phyloP scores from a whole-genome alignment of 2,113 vertebrate species.

The Eira barbara region DNA sequence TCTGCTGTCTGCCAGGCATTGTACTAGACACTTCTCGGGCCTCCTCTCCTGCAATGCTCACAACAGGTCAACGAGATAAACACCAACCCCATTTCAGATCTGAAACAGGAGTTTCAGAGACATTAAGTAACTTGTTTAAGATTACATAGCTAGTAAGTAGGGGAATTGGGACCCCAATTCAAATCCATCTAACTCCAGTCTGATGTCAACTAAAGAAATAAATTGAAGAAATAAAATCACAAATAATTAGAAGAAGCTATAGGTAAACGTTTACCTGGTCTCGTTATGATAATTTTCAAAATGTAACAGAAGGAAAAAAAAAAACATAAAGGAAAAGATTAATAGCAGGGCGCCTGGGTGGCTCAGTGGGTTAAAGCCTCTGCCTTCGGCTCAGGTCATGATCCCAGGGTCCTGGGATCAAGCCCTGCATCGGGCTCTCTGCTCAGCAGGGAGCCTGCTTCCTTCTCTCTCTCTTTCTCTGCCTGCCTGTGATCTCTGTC shows the following conservation, averaged over 20 bases:
- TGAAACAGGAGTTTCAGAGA: background rate
- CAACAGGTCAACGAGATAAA: background rate
- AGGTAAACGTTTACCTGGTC: background rate
- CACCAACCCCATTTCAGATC: background rate
- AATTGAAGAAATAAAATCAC: background rate
- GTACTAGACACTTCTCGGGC: fast-evolving
- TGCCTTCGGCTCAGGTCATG: too few relatives aligned
- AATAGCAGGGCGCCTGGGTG: background rate
- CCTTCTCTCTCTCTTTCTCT: too few relatives aligned
- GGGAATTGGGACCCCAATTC: background rate
- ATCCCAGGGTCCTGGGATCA: too few relatives aligned
- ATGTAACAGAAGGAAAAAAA: background rate
- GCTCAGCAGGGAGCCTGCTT: too few relatives aligned
- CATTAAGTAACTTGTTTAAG: background rate
- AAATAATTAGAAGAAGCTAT: background rate
- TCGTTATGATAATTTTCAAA: background rate
- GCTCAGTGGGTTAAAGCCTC: too few relatives aligned
- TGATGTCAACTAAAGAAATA: background rate
- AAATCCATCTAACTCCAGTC: background rate
- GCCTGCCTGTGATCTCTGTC: too few relatives aligned
- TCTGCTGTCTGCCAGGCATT: too few relatives aligned
- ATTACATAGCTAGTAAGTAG: background rate
- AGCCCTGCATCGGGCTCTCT: too few relatives aligned
- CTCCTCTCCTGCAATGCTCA: background rate
- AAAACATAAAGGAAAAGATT: background rate